A percentile compares a stretch with the other conserved stretches of the same genome.
phyloP scores from a whole-genome alignment of 2,888 invertebrate genomes.

The Himalopsyche anomala region DNA sequence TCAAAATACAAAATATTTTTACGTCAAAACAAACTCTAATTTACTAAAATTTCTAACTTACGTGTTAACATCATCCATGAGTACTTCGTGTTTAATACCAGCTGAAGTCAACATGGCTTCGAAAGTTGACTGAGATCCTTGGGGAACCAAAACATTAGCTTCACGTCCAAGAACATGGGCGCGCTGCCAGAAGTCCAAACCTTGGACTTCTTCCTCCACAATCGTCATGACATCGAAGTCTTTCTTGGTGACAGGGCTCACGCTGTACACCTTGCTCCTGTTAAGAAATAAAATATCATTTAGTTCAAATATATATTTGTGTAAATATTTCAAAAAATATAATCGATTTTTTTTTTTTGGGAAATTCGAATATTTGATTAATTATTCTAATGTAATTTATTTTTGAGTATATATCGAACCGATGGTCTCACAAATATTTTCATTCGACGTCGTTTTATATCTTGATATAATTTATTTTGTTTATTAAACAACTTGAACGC shows the following conservation, averaged over 20 bases:
- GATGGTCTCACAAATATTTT: too few relatives aligned
- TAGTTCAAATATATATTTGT: too few relatives aligned
- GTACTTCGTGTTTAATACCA: constrained; percentile 71
- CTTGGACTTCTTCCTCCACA: constrained; percentile 66
- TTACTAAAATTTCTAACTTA: constrained; percentile 67
- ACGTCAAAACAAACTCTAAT: background rate
- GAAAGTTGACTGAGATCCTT: constrained; percentile 70
- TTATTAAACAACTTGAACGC: too few relatives aligned
- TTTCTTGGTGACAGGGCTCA: constrained; percentile 68
- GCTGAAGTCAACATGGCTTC: constrained; percentile 68
- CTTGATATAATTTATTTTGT: too few relatives aligned
- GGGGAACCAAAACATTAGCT: constrained; percentile 72
- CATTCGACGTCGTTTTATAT: too few relatives aligned
- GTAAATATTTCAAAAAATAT: too few relatives aligned
- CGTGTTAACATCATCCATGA: constrained; percentile 74
- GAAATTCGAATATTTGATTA: too few relatives aligned
- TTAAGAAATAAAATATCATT: constrained; percentile 38
- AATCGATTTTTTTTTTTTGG: too few relatives aligned
- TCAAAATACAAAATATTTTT: too few relatives aligned
- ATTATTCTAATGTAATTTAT: too few relatives aligned
- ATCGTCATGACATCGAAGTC: constrained; percentile 69
- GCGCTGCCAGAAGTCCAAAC: constrained; percentile 70
- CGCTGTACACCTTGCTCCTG: constrained; percentile 72
- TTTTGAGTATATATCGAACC: too few relatives aligned
- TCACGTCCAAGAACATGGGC: constrained; percentile 69